These are phyloP conservation scores for Harpalus rubripes DNA, from an alignment of 2,888 invertebrate species.

Conservation along the genomic window DNA sequence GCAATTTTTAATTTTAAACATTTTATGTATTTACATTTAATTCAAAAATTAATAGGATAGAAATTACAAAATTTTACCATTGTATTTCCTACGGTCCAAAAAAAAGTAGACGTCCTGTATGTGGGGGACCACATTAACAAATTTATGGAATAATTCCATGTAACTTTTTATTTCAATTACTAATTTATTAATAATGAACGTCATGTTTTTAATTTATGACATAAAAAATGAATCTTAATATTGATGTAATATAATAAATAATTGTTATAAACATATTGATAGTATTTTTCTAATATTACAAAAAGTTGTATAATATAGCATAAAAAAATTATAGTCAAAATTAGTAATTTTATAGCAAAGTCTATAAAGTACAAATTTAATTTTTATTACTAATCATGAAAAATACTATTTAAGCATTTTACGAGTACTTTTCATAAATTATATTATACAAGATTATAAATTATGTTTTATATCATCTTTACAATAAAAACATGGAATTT, in stretches of 20 bases:
- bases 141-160: no score
- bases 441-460: conserved; percentile 23
- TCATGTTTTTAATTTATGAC: no score
- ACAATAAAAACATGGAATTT: conserved; percentile 1
- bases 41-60: no score
- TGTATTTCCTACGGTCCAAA: no score
- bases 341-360: conserved; percentile 26
- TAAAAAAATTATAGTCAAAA: conserved; percentile 24
- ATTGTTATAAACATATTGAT: not conserved
- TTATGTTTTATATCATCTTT: conserved; percentile 4
- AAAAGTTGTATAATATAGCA: not conserved
- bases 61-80: no score
- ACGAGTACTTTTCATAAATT: conserved; percentile 19
- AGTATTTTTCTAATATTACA: not conserved
- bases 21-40: no score
- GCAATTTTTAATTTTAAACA: no score
- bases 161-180: no score
- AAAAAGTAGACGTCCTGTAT: no score
- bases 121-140: no score
- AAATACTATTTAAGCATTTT: conserved; percentile 24
- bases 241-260: not conserved
- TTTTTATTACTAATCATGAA: conserved; percentile 40
- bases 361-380: conserved; percentile 18
- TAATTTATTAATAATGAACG: no score
- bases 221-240: no score